Evolutionary conservation across 2,888 invertebrate species (phyloP).

Genomic region (Idaea dimidiata): DNA sequence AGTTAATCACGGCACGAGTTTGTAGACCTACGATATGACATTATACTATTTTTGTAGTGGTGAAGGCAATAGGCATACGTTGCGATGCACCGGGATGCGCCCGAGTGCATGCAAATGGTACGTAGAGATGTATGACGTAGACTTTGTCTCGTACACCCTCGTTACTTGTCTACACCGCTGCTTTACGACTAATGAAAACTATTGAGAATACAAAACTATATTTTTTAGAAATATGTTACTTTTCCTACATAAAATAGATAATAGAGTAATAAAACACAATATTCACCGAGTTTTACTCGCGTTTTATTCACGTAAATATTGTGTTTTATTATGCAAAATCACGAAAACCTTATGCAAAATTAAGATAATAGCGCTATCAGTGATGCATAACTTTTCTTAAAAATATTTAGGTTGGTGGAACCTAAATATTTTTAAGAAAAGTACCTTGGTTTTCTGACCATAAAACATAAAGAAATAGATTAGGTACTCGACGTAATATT

Average conservation of each 20-base stretch:
- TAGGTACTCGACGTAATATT: too few species aligned
- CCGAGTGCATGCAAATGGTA: constrained; percentile 75
- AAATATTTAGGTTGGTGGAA: too few species aligned
- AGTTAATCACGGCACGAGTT: constrained; percentile 17
- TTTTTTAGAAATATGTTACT: neutral
- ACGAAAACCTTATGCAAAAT: too few species aligned
- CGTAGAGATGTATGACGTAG: constrained; percentile 72
- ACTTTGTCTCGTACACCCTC: constrained; percentile 51
- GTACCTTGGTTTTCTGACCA: neutral
- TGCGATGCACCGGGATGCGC: constrained; percentile 66
- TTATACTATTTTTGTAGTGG: constrained; percentile 71
- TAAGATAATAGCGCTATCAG: too few species aligned
- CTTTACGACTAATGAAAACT: constrained; percentile 22
- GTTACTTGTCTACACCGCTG: constrained; percentile 38
- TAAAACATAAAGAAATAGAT: neutral
- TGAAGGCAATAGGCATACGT: constrained; percentile 37
- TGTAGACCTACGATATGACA: constrained; percentile 69
- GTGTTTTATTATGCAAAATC: too few species aligned
- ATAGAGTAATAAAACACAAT: too few species aligned
- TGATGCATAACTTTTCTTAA: too few species aligned
- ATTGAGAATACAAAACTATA: constrained; percentile 36
- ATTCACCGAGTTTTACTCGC: too few species aligned
- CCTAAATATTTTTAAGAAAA: neutral
- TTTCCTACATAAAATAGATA: too few species aligned
- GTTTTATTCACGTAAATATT: too few species aligned